Evolutionary conservation across 64 coral and sea anemone species (phyloP), one percentile per base, ranked within the genome.

Genomic region (Astreopora myriophthalma): DNA sequence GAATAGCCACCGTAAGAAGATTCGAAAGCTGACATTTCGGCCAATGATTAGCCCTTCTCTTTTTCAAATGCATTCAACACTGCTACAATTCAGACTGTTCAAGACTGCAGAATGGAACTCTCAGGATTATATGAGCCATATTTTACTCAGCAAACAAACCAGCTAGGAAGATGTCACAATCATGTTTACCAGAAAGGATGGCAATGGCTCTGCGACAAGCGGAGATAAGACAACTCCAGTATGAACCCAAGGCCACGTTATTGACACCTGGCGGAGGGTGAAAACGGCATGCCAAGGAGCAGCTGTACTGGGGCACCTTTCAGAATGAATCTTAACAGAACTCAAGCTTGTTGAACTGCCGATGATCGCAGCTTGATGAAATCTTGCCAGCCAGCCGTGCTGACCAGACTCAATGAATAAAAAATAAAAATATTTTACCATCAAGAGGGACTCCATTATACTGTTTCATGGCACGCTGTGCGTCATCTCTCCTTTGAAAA

Each of bases 391-490:
- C 68, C 63, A 82, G 52, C 36, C 28, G 14, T 83, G 69, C 66
- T 68, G 67, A 73, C 62, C 33, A 16, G 74, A 26, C 51, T 42
- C 61, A 64, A 86, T 84, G 5, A 86, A 34, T 73, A 61, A 73
- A 75, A 61, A 92, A 30, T 71, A 16, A 65, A 85, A 60, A 86
- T 78, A 79, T 63, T 89, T 82, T 75, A 99, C 97, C 97, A 93
- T 99, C 97, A 72, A 99, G 75, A 62, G 97, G 97, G 36, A 99
- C 97, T 71, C 97, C 97, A 85, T 96, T 99, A 71, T 99, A 99
- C 48, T 99, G 97, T 85, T 95, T 93, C 76, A 96, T 70, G 79
- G 97, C 97, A 58, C 89, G 92, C 9, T 86, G 80, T 30, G 97
- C 94, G 90, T 99, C 91, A 63, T 99, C 91, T 88, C 91, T 72